A percentile compares a stretch with the other conserved stretches of the same genome.
These are phyloP conservation scores for Dryas iulia DNA, from an alignment of 1,140 invertebrate species.

Conservation along the genomic window DNA sequence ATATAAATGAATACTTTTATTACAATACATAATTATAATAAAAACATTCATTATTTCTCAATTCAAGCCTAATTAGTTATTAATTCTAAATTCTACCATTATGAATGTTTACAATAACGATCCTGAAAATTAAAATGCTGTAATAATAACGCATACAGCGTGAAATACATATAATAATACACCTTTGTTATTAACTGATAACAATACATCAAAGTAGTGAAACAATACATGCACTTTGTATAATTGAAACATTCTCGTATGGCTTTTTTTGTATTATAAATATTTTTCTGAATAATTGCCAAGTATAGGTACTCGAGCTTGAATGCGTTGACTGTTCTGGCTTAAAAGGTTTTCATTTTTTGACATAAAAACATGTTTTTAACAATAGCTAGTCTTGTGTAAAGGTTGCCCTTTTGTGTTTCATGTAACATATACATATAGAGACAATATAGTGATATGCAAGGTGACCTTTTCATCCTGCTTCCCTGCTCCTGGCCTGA, in stretches of 20 bases:
- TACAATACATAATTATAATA: neutral
- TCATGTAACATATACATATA: too few relatives aligned
- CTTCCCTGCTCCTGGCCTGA: too few relatives aligned
- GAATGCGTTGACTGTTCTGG: neutral
- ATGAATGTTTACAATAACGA: neutral
- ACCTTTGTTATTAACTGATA: neutral
- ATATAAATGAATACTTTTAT: too few relatives aligned
- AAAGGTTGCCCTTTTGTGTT: too few relatives aligned
- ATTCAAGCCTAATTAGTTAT: neutral
- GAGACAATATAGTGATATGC: too few relatives aligned
- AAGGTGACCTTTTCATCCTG: too few relatives aligned
- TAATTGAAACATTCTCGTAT: conserved; percentile 8
- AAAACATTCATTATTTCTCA: neutral
- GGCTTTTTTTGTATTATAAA: neutral
- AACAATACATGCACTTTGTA: conserved; percentile 7
- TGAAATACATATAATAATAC: neutral
- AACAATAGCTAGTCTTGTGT: too few relatives aligned
- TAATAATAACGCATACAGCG: neutral
- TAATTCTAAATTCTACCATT: neutral
- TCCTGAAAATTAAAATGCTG: neutral
- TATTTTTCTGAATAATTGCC: neutral
- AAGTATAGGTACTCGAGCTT: neutral
- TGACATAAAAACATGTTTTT: neutral
- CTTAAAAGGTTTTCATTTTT: neutral
- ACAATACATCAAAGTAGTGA: conserved; percentile 11